These are phyloP conservation scores for Coryphaenoides rupestris DNA, from an alignment of 2,113 vertebrate genomes.

Conservation along the genomic window DNA sequence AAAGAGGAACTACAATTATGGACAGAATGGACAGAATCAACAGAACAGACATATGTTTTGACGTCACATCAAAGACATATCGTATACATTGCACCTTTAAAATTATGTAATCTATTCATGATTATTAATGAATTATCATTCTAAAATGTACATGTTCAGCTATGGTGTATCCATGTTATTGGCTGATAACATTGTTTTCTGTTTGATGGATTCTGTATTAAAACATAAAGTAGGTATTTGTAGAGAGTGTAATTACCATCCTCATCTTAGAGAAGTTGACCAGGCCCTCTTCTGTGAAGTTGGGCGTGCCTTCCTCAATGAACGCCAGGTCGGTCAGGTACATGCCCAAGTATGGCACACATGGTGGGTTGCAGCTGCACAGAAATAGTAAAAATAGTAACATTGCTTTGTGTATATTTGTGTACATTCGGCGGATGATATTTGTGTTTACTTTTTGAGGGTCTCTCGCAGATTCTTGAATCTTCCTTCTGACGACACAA, in stretches of 20 bases:
- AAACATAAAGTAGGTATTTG: too few relatives aligned
- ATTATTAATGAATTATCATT: too few relatives aligned
- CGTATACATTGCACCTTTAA: too few relatives aligned
- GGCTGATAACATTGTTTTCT: too few relatives aligned
- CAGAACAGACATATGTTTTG: too few relatives aligned
- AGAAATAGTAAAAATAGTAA: neutral
- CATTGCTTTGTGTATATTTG: neutral
- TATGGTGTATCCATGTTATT: too few relatives aligned
- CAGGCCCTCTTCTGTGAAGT: conserved; percentile 87
- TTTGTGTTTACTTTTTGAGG: conserved; percentile 79
- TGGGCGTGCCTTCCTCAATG: conserved; percentile 87
- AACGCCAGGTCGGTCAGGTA: conserved; percentile 86
- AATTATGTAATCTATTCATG: too few relatives aligned
- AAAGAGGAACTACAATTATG: too few relatives aligned
- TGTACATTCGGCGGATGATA: too few relatives aligned
- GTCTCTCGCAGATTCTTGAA: conserved; percentile 92
- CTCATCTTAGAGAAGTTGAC: conserved; percentile 93
- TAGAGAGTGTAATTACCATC: conserved; percentile 71
- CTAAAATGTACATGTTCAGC: too few relatives aligned
- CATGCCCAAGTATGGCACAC: conserved; percentile 69
- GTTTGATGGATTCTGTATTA: neutral
- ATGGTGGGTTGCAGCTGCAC: conserved; percentile 6
- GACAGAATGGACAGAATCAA: too few relatives aligned
- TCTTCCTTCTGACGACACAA: conserved; percentile 85
- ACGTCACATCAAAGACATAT: too few relatives aligned